Conservation (phyloP, 2,888 invertebrate genomes). For the Andrena flavipes region DNA sequence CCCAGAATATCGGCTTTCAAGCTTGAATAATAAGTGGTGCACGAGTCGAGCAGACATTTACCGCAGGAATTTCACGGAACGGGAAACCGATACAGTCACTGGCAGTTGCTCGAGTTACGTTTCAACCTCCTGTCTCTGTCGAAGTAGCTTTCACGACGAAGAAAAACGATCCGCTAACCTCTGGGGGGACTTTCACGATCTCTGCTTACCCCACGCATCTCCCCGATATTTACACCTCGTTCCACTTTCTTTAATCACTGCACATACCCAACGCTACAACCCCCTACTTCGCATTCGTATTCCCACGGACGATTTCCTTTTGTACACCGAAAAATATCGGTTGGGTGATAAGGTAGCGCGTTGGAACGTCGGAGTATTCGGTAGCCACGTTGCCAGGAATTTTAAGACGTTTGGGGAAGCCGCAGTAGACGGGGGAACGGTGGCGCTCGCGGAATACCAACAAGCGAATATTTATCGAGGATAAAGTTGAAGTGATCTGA, state of each 20-base stretch:
- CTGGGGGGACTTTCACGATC: too few relatives aligned
- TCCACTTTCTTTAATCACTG: too few relatives aligned
- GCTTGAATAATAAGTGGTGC: constrained; percentile 66
- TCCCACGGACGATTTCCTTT: background rate
- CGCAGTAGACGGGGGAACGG: constrained; percentile 7
- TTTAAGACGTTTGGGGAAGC: constrained; percentile 21
- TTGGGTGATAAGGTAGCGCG: background rate
- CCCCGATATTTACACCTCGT: too few relatives aligned
- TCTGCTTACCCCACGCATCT: too few relatives aligned
- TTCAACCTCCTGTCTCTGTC: constrained; percentile 4
- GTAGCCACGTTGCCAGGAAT: constrained; percentile 4
- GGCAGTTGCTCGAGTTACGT: constrained; percentile 19
- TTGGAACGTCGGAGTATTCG: constrained; percentile 1
- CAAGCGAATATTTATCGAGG: constrained; percentile 68
- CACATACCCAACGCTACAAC: background rate
- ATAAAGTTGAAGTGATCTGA: constrained; percentile 66
- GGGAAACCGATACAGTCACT: constrained; percentile 49
- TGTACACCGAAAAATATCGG: background rate
- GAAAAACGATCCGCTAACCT: background rate
- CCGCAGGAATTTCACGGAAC: constrained; percentile 48
- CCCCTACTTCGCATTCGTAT: background rate
- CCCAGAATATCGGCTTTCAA: constrained; percentile 68
- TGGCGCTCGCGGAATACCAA: constrained; percentile 58
- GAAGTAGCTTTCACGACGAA: background rate
- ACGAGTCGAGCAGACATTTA: constrained; percentile 47